phyloP scores from a whole-genome alignment of 2,888 invertebrate species.

The Stenoptilia bipunctidactyla region DNA sequence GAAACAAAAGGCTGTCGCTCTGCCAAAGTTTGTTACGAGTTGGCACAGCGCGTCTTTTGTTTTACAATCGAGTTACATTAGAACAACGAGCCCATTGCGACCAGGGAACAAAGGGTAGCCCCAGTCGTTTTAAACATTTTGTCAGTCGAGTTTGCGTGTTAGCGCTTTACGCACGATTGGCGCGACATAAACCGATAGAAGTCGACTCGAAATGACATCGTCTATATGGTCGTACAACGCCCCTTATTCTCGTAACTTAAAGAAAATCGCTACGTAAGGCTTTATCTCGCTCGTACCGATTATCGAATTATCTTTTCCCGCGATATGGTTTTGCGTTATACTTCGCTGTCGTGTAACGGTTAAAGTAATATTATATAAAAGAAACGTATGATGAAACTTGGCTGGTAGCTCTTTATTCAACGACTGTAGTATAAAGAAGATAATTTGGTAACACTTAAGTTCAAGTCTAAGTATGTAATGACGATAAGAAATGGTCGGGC shows the following conservation, averaged over 20 bases:
- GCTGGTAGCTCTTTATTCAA: no score
- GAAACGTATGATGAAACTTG: no score
- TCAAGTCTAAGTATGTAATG: no score
- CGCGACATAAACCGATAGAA: conserved; percentile 2
- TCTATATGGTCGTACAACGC: conserved; percentile 2
- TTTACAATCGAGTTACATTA: conserved; percentile 53
- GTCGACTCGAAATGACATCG: background rate
- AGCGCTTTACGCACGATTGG: conserved; percentile 20
- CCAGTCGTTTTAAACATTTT: conserved; percentile 41
- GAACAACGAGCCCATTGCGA: conserved; percentile 31
- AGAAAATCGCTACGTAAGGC: conserved; percentile 6
- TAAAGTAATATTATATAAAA: no score
- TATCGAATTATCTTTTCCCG: conserved; percentile 5
- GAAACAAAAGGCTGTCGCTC: conserved; percentile 49
- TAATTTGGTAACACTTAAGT: no score
- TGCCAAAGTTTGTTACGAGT: conserved; percentile 38
- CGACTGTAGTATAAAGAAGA: no score
- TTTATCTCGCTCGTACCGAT: conserved; percentile 7
- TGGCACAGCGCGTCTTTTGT: conserved; percentile 33
- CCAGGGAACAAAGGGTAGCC: conserved; percentile 33
- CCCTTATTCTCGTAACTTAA: conserved; percentile 5
- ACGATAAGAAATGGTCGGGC: no score
- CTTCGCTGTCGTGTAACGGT: no score
- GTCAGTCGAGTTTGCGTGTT: conserved; percentile 16
- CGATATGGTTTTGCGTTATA: background rate